These are phyloP conservation scores for Musca vetustissima DNA, from an alignment of 1,140 invertebrate genomes.

Conservation along the genomic window DNA sequence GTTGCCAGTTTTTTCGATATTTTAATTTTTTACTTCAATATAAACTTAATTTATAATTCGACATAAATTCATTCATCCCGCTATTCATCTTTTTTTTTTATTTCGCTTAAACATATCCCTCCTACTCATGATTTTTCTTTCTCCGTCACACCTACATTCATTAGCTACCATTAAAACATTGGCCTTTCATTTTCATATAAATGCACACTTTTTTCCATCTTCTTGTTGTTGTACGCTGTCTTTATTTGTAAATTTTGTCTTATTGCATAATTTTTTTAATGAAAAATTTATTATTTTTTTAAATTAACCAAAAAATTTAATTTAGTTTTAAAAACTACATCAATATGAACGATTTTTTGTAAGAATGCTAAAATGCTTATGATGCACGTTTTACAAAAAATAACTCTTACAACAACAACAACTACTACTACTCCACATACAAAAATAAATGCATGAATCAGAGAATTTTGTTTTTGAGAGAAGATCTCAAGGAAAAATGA, in stretches of 20 bases:
- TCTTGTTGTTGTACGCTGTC: conserved; percentile 1
- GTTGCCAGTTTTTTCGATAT: too few relatives aligned
- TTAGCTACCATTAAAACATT: not conserved
- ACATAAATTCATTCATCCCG: too few relatives aligned
- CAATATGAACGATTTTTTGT: conserved; percentile 56
- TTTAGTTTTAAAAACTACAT: conserved; percentile 55
- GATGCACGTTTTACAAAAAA: conserved; percentile 13
- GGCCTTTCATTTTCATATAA: not conserved
- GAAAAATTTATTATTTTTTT: conserved; percentile 31
- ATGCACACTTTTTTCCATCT: conserved; percentile 11
- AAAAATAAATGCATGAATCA: conserved; percentile 13
- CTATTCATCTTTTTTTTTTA: too few relatives aligned
- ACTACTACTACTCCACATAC: conserved; percentile 10
- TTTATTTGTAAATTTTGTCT: conserved; percentile 15
- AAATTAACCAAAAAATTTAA: conserved; percentile 10
- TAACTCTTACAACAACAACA: conserved; percentile 6
- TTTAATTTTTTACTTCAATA: too few relatives aligned
- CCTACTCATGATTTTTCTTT: too few relatives aligned
- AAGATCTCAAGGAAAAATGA: not conserved
- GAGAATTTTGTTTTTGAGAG: conserved; percentile 1
- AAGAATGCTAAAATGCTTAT: conserved; percentile 26
- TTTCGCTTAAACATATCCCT: too few relatives aligned
- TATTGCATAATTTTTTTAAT: not conserved
- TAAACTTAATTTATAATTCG: too few relatives aligned
- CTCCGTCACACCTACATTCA: too few relatives aligned